phyloP scores from a whole-genome alignment of 2,113 vertebrate species.

The Megalops atlanticus region DNA sequence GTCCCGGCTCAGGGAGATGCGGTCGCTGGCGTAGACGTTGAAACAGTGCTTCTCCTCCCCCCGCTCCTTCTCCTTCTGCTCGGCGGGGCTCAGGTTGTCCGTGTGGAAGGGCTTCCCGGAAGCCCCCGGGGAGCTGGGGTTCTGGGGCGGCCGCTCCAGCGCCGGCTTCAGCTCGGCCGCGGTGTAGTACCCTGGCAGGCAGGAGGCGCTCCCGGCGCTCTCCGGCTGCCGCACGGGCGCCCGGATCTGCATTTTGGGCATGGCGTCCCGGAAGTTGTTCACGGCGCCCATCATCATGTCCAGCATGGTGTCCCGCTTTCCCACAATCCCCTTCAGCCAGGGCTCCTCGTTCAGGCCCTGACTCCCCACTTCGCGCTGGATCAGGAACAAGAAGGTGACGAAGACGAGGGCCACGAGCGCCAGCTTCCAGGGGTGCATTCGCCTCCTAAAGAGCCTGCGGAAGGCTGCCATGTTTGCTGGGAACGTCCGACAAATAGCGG shows the following conservation, averaged over 20 bases:
- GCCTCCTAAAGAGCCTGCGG: slow-evolving; percentile 74
- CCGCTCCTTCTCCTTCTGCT: slow-evolving; percentile 86
- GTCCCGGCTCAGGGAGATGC: slow-evolving; percentile 92
- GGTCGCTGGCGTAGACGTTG: slow-evolving; percentile 93
- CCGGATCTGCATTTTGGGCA: slow-evolving; percentile 97
- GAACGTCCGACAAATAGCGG: slow-evolving; percentile 35
- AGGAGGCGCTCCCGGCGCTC: slow-evolving; percentile 60
- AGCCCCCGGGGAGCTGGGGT: slow-evolving; percentile 85
- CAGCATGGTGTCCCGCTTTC: slow-evolving; percentile 84
- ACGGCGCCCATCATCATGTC: slow-evolving; percentile 89
- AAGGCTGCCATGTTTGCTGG: slow-evolving; percentile 77
- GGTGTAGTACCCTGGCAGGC: slow-evolving; percentile 86
- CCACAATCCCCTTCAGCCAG: slow-evolving; percentile 74
- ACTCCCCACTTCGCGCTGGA: slow-evolving; percentile 90
- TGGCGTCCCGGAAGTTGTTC: slow-evolving; percentile 88
- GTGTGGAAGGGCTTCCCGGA: slow-evolving; percentile 86
- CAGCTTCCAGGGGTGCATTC: slow-evolving; percentile 83
- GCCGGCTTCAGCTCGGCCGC: slow-evolving; percentile 82
- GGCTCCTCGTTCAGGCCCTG: slow-evolving; percentile 80
- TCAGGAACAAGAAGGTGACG: slow-evolving; percentile 87
- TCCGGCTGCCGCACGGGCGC: slow-evolving; percentile 81
- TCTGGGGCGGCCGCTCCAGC: slow-evolving; percentile 83
- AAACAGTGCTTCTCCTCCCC: slow-evolving; percentile 96
- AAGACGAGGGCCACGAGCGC: slow-evolving; percentile 82
- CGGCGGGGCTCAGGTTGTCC: slow-evolving; percentile 75